Evolutionary conservation across 2,113 vertebrate genomes (phyloP).

Genomic region (Cephalopterus ornatus): DNA sequence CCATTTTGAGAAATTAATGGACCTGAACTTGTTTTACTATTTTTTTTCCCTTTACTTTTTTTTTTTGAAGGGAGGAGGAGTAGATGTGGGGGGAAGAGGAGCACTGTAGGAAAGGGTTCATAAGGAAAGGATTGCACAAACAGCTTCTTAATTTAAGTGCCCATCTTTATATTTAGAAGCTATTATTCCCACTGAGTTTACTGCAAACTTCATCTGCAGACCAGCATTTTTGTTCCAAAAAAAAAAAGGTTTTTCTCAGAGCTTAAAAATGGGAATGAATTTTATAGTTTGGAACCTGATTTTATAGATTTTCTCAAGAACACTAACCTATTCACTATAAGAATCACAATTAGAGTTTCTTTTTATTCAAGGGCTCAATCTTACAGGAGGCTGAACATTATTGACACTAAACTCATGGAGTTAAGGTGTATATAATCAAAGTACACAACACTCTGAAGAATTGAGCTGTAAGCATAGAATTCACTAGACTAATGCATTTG

Average conservation of each 20-base stretch:
- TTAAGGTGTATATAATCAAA: constrained; percentile 9
- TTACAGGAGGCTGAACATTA: constrained; percentile 35
- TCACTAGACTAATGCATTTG: not conserved
- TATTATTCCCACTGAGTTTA: not conserved
- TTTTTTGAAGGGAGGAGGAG: not conserved
- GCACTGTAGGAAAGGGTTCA: not conserved
- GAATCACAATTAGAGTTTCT: not conserved
- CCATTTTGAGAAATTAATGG: not conserved
- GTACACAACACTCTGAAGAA: constrained; percentile 11
- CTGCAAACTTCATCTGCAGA: not conserved
- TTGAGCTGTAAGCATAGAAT: constrained; percentile 19
- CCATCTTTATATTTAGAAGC: not conserved
- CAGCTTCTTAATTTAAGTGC: not conserved
- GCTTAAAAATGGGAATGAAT: not conserved
- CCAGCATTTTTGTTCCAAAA: not conserved
- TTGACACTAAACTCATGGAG: not conserved
- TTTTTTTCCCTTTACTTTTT: too few species aligned
- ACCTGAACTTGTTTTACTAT: not conserved
- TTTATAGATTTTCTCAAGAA: constrained; percentile 1
- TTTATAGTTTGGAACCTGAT: constrained; percentile 3
- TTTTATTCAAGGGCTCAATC: constrained; percentile 19
- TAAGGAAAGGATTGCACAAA: not conserved
- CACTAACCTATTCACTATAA: not conserved
- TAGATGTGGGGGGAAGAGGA: not conserved
- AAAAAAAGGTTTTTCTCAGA: not conserved